Percentiles rank a stretch among this genome's conserved stretches.
These are phyloP conservation scores for Actenoides lindsayi DNA, from an alignment of 2,113 vertebrate species.

Conservation along the genomic window DNA sequence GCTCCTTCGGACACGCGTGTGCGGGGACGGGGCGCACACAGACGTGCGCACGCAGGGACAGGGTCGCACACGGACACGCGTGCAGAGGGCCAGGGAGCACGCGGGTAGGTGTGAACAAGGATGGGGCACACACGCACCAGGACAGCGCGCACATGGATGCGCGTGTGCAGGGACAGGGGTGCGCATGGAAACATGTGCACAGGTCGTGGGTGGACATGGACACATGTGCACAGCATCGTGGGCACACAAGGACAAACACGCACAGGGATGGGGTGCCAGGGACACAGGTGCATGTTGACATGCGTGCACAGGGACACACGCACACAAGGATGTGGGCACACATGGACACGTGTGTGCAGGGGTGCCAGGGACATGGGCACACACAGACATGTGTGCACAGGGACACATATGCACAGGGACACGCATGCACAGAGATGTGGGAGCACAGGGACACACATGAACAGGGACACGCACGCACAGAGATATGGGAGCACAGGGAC, in stretches of 20 bases:
- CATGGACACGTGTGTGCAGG: too few relatives aligned
- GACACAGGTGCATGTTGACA: too few relatives aligned
- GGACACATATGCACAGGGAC: neutral
- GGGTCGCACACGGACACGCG: neutral
- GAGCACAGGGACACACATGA: neutral
- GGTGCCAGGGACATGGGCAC: neutral
- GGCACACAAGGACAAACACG: too few relatives aligned
- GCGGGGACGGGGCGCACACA: rapidly evolving
- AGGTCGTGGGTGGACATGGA: neutral
- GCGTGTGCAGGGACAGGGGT: neutral
- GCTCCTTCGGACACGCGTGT: rapidly evolving
- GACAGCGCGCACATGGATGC: neutral
- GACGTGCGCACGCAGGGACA: rapidly evolving
- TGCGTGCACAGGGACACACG: too few relatives aligned
- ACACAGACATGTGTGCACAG: neutral
- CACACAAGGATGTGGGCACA: too few relatives aligned
- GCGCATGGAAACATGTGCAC: neutral
- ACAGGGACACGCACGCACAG: neutral
- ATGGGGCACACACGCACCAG: neutral
- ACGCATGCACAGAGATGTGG: neutral
- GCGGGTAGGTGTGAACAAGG: neutral
- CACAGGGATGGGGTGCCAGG: too few relatives aligned
- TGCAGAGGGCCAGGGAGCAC: too few relatives aligned
- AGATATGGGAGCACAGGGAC: neutral
- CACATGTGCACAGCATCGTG: too few relatives aligned